Percentiles rank a stretch among this genome's conserved stretches.
These are phyloP conservation scores for Laupala kohalensis DNA, from an alignment of 1,140 invertebrate genomes.

Conservation along the genomic window DNA sequence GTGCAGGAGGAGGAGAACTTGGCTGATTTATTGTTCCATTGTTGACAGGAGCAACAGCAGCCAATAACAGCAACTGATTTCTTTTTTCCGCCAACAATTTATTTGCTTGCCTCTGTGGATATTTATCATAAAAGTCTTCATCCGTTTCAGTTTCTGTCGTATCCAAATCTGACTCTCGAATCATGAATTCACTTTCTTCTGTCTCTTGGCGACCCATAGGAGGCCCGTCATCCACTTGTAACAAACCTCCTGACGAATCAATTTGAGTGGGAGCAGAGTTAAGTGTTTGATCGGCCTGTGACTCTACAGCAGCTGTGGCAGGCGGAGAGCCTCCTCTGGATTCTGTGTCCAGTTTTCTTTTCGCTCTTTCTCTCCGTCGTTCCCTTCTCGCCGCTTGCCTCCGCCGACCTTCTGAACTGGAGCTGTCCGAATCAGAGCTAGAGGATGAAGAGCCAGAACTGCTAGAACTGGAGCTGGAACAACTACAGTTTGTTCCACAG, in stretches of 20 bases:
- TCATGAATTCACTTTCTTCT: conserved; percentile 35
- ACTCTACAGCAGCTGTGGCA: conserved; percentile 11
- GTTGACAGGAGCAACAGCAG: conserved; percentile 37
- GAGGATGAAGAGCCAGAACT: conserved; percentile 43
- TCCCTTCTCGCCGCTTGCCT: conserved; percentile 28
- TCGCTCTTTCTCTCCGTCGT: conserved; percentile 20
- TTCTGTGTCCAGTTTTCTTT: conserved; percentile 26
- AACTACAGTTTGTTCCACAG: conserved; percentile 66
- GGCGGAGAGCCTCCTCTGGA: conserved; percentile 6
- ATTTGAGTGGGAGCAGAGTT: background rate
- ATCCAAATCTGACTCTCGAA: conserved; percentile 66
- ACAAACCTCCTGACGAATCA: background rate
- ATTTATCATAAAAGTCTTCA: conserved; percentile 72
- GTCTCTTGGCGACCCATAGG: conserved; percentile 14
- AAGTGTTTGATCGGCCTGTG: background rate
- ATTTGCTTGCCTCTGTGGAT: conserved; percentile 55
- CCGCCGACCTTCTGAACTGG: conserved; percentile 33
- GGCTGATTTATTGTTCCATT: conserved; percentile 38
- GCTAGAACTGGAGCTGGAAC: conserved; percentile 45
- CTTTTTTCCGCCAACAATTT: conserved; percentile 58
- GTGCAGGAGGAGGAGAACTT: conserved; percentile 13
- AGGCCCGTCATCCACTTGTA: conserved; percentile 8
- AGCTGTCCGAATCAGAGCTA: conserved; percentile 55
- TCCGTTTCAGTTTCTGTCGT: conserved; percentile 71
- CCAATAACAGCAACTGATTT: conserved; percentile 45